phyloP scores from a whole-genome alignment of 2,888 invertebrate genomes.

The Monochamus alternatus region DNA sequence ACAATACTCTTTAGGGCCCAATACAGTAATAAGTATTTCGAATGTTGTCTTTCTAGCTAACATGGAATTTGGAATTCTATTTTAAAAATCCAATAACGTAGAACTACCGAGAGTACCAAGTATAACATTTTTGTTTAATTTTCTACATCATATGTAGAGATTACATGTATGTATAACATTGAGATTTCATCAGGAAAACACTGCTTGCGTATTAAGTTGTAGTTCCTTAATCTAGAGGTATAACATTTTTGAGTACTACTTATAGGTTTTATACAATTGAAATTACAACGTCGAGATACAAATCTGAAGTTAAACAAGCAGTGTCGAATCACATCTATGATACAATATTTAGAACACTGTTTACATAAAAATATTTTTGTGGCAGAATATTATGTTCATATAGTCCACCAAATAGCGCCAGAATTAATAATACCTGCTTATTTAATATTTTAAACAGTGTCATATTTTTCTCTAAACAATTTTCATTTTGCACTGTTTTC shows the following conservation, averaged over 20 bases:
- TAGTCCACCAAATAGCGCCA: neutral
- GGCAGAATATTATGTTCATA: neutral
- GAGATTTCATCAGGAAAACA: conserved; percentile 10
- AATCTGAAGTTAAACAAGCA: neutral
- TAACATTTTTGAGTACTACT: neutral
- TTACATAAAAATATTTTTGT: neutral
- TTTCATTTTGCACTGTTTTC: neutral
- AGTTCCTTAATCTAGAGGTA: neutral
- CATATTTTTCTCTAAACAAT: neutral
- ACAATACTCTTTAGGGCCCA: conserved; percentile 54
- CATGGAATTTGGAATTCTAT: conserved; percentile 37
- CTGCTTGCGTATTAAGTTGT: conserved; percentile 23
- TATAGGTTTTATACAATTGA: neutral
- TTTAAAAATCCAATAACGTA: conserved; percentile 18
- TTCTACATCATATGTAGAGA: conserved; percentile 33
- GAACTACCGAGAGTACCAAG: conserved; percentile 18
- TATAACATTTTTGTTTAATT: conserved; percentile 29
- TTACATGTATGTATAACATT: conserved; percentile 23
- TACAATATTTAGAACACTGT: conserved; percentile 16
- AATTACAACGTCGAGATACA: neutral
- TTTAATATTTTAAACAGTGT: neutral
- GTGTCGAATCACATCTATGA: conserved; percentile 1
- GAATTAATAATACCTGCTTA: neutral
- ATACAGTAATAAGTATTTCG: conserved; percentile 43
- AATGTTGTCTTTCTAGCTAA: conserved; percentile 34